Base-by-base conservation (phyloP, 2,888 invertebrate genomes). In the Diplolepis rosae region DNA sequence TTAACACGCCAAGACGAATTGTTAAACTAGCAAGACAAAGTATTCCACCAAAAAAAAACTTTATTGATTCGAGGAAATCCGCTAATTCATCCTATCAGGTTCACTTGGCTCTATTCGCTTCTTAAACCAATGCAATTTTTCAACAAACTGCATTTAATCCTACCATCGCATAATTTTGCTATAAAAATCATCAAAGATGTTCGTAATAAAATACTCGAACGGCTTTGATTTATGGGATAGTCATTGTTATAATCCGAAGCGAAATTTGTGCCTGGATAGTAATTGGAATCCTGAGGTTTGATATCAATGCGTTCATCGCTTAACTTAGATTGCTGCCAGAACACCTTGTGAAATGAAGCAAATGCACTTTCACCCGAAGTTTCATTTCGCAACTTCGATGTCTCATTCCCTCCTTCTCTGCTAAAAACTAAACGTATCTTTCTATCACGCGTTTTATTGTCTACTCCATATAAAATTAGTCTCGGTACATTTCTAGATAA, bases 351-450 rank as follows among this genome's bases (percentile, higher is more conserved):
- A 84, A 85, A 82, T 81, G 82, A 83, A 83, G 82, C 81, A 69
- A 84, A 81, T 85, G 84, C 82, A 85, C 85, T 85, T 85, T 85
- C 85, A 84, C 85, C 85, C 18, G 67, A 67, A 18, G 30, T 15
- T 52, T 68, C 70, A 80, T 84, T 81, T 83, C 80, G 79, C 83
- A 81, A 84, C 45, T 72, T 32, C 18, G 5, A 54, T 52, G 45
- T 70, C 71, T 66, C 72, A 15, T 35, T 52, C 27, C 35, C 28
- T 28, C 28, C 7, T 61, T 9, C 39, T n/a, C n/a, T 39, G 24
- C 27, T 52, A 5, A n/a, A n/a, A 15, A 35, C 39, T 1, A 3
- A 68, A 54, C 35, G 61, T 39, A 61, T 39, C 39, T 24, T 61
- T 1, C 13, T 7, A 30, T 6, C 39, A 61, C 39, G 61, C 61